Evolutionary conservation across 2,888 invertebrate genomes (phyloP).

Genomic region (Podotricha telesiphe): DNA sequence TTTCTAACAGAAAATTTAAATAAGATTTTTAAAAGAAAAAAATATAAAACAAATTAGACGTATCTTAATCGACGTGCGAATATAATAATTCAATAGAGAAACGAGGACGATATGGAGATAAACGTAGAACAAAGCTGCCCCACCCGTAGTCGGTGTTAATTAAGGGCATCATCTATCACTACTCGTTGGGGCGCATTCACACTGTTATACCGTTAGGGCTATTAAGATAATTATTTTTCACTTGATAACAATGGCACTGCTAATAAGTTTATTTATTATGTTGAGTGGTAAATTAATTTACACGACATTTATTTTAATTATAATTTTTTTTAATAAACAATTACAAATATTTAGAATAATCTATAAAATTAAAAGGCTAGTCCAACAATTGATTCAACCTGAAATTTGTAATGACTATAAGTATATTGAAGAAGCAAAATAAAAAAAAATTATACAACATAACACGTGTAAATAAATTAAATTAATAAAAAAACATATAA

Average conservation of each 20-base stretch:
- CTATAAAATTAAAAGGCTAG: no score
- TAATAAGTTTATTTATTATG: conserved; percentile 5
- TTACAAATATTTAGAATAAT: neutral
- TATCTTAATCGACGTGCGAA: conserved; percentile 43
- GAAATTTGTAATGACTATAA: no score
- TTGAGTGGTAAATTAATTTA: neutral
- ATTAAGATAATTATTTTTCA: conserved; percentile 21
- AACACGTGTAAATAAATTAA: no score
- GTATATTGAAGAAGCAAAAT: no score
- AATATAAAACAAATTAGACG: neutral
- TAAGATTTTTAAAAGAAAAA: neutral
- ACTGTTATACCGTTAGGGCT: conserved; percentile 40
- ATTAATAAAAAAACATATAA: no score
- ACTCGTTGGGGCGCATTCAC: conserved; percentile 51
- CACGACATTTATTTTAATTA: neutral
- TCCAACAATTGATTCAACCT: no score
- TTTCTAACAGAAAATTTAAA: neutral
- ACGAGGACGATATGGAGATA: conserved; percentile 44
- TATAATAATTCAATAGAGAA: conserved; percentile 46
- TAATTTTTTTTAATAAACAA: neutral
- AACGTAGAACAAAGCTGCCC: conserved; percentile 49
- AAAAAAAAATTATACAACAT: no score
- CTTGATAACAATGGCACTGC: conserved; percentile 8
- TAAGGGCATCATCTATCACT: conserved; percentile 64
- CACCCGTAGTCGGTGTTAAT: conserved; percentile 59